Base-by-base conservation (phyloP, 2,888 invertebrate genomes). In the Byasa hedistus region DNA sequence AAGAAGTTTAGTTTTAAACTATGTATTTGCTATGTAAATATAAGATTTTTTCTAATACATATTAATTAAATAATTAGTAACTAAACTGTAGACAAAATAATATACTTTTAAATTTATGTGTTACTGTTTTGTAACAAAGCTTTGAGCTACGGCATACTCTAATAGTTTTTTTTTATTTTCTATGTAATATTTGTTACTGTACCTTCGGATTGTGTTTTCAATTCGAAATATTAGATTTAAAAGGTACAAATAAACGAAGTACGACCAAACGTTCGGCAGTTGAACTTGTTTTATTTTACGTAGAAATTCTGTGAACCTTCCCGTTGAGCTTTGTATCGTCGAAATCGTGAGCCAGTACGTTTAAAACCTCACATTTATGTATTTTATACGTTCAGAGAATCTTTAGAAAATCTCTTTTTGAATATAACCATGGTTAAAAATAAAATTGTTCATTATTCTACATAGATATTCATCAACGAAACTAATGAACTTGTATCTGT, bases 261-360 rank as follows among this genome's bases (percentile, higher is more conserved):
- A 57, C 63, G 22, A 27, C 44, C 19, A 17, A 44, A 23, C 23
- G 51, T 4, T 19, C 57, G 10, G 57, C 17, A 48, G 59, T 48
- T 48, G 4, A 48, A 59, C 59, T 64, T 39, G 64, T 64, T 64
- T 64, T 58, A 64, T 64, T 59, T 24, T 17, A 12, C 39, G 56
- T 56, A 44, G 39, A 58, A 58, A 36, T 64, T 59, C 58, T 22
- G 52, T n/a, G 24, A 64, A 59, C 54, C 39, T 58, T 64, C 39
- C 24, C 54, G 54, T 44, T 39, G 58, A 59, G 21, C 64, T 64
- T 64, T 59, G 54, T 64, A 59, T 44, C 59, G 58, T 39, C 44
- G 54, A 64, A 64, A 64, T 64, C 64, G 54, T 12, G 32, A 54
- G 44, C 54, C 12, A 59, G 23, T 48, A 23, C 36, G 54, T 59